Evolutionary conservation across 2,113 vertebrate species (phyloP).

Genomic region (Ramphastos sulfuratus): DNA sequence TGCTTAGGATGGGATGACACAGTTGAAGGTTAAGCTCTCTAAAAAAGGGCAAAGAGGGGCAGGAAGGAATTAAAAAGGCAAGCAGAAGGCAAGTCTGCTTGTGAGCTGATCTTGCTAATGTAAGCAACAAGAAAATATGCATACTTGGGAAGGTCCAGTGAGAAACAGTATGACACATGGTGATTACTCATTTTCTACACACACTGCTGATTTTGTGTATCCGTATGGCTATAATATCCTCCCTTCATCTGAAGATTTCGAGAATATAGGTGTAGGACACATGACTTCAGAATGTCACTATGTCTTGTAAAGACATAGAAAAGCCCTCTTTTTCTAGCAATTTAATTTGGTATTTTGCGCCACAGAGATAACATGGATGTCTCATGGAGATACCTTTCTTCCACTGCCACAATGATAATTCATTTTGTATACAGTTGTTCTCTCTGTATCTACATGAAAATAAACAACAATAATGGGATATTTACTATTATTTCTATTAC

Average conservation of each 20-base stretch:
- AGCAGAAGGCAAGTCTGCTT: conserved; percentile 24
- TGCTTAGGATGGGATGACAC: rapidly evolving
- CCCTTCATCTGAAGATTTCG: not conserved
- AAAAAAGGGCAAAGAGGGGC: not conserved
- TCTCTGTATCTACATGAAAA: not conserved
- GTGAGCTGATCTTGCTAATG: conserved; percentile 7
- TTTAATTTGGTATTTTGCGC: not conserved
- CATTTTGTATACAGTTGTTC: not conserved
- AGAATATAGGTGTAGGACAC: not conserved
- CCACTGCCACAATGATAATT: not conserved
- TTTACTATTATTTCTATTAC: not conserved
- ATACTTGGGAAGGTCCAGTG: conserved; percentile 20
- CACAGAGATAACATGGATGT: rapidly evolving
- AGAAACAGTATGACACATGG: conserved; percentile 42
- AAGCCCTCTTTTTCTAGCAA: not conserved
- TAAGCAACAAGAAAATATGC: conserved; percentile 44
- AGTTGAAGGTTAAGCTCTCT: not conserved
- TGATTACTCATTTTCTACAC: not conserved
- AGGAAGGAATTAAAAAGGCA: conserved; percentile 24
- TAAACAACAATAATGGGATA: not conserved
- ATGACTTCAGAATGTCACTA: not conserved
- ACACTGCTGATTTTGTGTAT: conserved; percentile 27
- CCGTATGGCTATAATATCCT: not conserved
- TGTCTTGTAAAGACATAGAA: not conserved
- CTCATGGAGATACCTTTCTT: not conserved